A percentile compares a stretch with the other conserved stretches of the same genome.
phyloP scores from a whole-genome alignment of 2,888 invertebrate species.

The Mesorhabditis spiculigera region DNA sequence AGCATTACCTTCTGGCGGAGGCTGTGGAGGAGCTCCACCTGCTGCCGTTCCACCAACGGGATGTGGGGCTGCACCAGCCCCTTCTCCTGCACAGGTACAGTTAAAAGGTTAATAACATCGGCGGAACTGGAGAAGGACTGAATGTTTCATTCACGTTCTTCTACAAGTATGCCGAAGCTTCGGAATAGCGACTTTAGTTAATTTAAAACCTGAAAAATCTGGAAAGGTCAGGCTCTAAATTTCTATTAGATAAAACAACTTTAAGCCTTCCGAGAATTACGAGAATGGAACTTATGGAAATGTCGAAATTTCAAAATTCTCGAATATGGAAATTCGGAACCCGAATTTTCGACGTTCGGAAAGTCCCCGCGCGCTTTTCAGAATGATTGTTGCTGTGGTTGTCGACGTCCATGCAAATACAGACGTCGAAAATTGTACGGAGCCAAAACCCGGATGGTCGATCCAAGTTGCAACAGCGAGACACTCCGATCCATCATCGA shows the following conservation, averaged over 20 bases:
- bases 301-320: too few relatives aligned
- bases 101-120: neutral
- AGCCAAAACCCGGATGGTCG: slow-evolving; percentile 30
- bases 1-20: slow-evolving; percentile 16
- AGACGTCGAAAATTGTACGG: slow-evolving; percentile 33
- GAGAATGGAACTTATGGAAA: too few relatives aligned
- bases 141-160: too few relatives aligned
- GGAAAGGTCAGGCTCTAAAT: too few relatives aligned
- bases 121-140: too few relatives aligned
- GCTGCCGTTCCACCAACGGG: neutral
- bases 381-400: slow-evolving; percentile 57
- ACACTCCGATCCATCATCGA: slow-evolving; percentile 37
- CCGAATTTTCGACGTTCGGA: too few relatives aligned
- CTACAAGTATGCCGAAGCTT: too few relatives aligned
- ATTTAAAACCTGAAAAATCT: too few relatives aligned
- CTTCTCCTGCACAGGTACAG: slow-evolving; percentile 30
- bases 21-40: slow-evolving; percentile 11
- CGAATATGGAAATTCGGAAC: too few relatives aligned
- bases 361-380: slow-evolving; percentile 11
- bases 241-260: too few relatives aligned
- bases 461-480: slow-evolving; percentile 47
- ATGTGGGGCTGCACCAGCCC: slow-evolving; percentile 14
- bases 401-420: slow-evolving; percentile 41
- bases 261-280: too few relatives aligned
- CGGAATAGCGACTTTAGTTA: too few relatives aligned